Base-by-base conservation (phyloP, 2,113 vertebrate genomes). In the Actenoides lindsayi region DNA sequence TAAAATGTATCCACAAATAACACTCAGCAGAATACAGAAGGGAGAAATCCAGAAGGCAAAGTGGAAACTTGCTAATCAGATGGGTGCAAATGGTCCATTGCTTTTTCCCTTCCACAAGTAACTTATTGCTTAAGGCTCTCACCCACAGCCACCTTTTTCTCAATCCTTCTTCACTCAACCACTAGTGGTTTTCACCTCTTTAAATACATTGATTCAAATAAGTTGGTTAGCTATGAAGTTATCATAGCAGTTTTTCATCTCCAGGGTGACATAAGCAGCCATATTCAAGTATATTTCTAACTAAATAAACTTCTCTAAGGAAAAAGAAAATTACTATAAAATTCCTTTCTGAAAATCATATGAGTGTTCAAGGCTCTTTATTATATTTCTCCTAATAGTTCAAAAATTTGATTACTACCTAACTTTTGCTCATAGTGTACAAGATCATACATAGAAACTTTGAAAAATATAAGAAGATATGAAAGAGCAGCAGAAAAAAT, bases 141-240 rank as follows among this genome's bases (percentile, higher is more conserved):
- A 56, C 90, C 48, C 83, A 83, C 41, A 91, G 74, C 13, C 73
- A 78, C 77, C 39, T 81, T 84, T 81, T 94, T 78, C 87, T 84
- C 69, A 87, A 56, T 27, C 13, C 30, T 70, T 59, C 35, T 84
- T 91, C 73, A 93, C 56, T 87, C 89, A 95, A 87, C 60, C 8
- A 2, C 35, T 68, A 60, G 69, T 76, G 89, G 69, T 91, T 95
- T 95, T 75, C 77, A 91, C 77, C 35, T 91, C 81, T 84, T 94
- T 87, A 94, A 89, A 91, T 41, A 87, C 56, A 79, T 57, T 82
- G 80, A 94, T 93, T 82, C 69, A 95, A 87, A 81, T 67, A 92
- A 94, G 48, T 84, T 80, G 56, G 80, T 50, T 81, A 89, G 65
- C 64, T 68, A 60, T 23, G 57, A 94, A 95, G 64, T 42, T 84